Percentiles rank a stretch among this genome's conserved stretches.
Evolutionary conservation across 2,113 vertebrate genomes (phyloP).

Genomic region (Penelope pileata): DNA sequence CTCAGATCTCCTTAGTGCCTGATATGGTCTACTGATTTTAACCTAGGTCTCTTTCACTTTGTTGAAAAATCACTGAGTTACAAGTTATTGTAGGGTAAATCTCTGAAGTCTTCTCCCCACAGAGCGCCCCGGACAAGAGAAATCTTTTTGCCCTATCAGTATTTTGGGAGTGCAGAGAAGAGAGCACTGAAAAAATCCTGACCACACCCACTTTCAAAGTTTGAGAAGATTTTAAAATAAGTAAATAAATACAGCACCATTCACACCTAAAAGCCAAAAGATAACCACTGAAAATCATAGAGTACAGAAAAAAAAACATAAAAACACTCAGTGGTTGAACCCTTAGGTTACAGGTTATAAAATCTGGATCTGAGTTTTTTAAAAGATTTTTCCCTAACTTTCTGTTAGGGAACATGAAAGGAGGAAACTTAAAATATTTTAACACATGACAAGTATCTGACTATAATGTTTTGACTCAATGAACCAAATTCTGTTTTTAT

Average conservation of each 20-base stretch:
- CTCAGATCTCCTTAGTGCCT: neutral
- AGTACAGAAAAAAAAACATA: neutral
- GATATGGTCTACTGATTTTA: neutral
- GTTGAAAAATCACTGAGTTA: neutral
- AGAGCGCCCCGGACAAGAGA: neutral
- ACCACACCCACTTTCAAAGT: neutral
- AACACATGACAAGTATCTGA: neutral
- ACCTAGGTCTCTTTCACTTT: neutral
- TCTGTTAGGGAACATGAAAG: neutral
- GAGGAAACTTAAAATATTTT: neutral
- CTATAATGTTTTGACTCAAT: neutral
- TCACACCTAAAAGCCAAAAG: neutral
- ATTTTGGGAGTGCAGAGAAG: neutral
- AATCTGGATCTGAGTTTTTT: neutral
- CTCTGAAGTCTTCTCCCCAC: neutral
- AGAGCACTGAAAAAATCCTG: neutral
- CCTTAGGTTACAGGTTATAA: neutral
- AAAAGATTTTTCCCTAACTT: neutral
- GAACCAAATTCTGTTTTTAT: neutral
- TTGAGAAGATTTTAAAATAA: neutral
- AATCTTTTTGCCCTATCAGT: accelerated
- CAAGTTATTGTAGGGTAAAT: neutral
- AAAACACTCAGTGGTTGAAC: neutral
- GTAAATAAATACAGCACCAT: neutral
- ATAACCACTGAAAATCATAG: neutral